Evolutionary conservation across 2,113 vertebrate species (phyloP).

Genomic region (Malaclemys terrapin): DNA sequence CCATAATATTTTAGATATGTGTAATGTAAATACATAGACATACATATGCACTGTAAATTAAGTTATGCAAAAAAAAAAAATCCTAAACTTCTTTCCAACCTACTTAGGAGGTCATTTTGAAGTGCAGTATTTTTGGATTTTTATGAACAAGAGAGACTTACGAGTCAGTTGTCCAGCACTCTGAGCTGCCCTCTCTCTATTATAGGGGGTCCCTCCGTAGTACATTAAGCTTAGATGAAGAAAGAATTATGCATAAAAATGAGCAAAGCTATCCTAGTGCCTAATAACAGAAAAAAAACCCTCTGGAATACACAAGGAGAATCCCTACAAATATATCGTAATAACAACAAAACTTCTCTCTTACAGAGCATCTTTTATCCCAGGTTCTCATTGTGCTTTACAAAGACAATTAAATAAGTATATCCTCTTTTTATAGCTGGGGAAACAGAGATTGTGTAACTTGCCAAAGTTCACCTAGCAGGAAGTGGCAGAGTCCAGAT

Average conservation of each 20-base stretch:
- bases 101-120: slow-evolving; percentile 8
- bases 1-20: neutral
- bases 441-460: neutral
- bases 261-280: slow-evolving; percentile 22
- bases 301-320: slow-evolving; percentile 7
- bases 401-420: slow-evolving; percentile 1
- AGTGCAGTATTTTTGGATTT: slow-evolving; percentile 29
- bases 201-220: slow-evolving; percentile 43
- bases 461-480: neutral
- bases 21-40: neutral
- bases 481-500: neutral
- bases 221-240: slow-evolving; percentile 61
- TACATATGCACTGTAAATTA: neutral
- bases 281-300: slow-evolving; percentile 48
- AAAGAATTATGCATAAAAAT: slow-evolving; percentile 56
- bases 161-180: slow-evolving; percentile 49
- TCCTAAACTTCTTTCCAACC: neutral
- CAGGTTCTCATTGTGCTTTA: slow-evolving; percentile 23
- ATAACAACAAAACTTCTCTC: slow-evolving; percentile 26
- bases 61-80: neutral
- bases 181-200: slow-evolving; percentile 45
- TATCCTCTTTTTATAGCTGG: neutral
- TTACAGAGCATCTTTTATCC: slow-evolving; percentile 48
- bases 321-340: slow-evolving; percentile 9
- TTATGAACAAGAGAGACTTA: slow-evolving; percentile 6